Evolutionary conservation across 2,888 invertebrate genomes (phyloP), one percentile per base, ranked within the genome.

Genomic region (Meiosimyza platycephala): DNA sequence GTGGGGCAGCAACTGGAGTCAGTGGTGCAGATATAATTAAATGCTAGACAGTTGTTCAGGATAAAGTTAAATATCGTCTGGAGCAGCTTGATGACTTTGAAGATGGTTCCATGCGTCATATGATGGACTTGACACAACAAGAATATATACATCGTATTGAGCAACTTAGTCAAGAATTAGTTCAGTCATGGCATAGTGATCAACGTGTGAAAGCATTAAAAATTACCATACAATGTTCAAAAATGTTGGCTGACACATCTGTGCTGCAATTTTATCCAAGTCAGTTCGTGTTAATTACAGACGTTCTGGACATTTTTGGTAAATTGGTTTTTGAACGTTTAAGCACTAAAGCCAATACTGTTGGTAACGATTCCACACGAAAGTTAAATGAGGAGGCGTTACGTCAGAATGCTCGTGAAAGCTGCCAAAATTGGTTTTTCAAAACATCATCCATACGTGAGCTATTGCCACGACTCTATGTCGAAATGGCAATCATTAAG

Each of bases 341-440:
- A 28, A 91, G 92, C 81, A 90, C 90, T 47, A 97, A 97, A 88
- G 91, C 93, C 13, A 90, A 90, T 80, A 91, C 40, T 33, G 47
- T 12, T 28, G 40, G 62, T 7, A n/a, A 15, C 40, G 71, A 72
- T 12, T 11, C 64, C 7, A 11, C 51, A 22, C 22, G 22, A 13
- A 40, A 28, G 18, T 3, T 2, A 3, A 47, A n/a, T 57, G 54
- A 40, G 12, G 62, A 54, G 7, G 52, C 70, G 15, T 47, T 63
- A n/a, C 62, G 52, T 1, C 96, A 96, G 84, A 90, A 92, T 67
- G 97, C 97, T 0, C 96, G 95, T 86, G 98, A 98, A 88, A 99
- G 98, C 0, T 98, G 98, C 84, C 92, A 95, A 78, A 99, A 99
- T 89, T 99, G 99, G 99, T 96, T 99, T 89, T 98, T 95, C 87